Evolutionary conservation across 2,888 invertebrate species (phyloP), one percentile per base, ranked within the genome.

Genomic region (Synanthedon tipuliformis): DNA sequence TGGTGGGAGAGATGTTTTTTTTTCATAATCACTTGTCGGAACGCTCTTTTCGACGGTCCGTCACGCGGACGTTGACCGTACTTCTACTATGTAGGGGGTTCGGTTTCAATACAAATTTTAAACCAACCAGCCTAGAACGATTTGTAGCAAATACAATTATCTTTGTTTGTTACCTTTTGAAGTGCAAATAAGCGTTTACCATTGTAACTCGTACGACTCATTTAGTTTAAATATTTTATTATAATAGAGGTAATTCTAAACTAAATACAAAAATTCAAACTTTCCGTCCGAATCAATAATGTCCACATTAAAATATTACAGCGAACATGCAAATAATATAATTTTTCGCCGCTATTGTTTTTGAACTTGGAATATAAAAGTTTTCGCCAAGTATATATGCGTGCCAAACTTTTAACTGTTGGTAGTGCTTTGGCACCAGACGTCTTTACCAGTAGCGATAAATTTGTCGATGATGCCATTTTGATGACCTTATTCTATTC

Each of bases 21-120:
- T 81, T 77, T 74, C 65, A 64, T 74, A 72, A 74, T 73, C 73
- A 76, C 74, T 79, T 78, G 78, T 78, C 75, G 73, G 78, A 81
- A 78, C 78, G 70, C 69, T 74, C 65, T 72, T 74, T 72, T 73
- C 71, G 70, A 62, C 75, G 64, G 74, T 69, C 75, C 73, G 74
- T 71, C 76, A 69, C 54, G 65, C 57, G 86, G 81, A 74, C 87
- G 64, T 83, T 85, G 86, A 87, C 86, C 85, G 78, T 78, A 71
- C 63, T 63, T 71, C 66, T 68, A 72, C 73, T 83, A 78, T 79
- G 81, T 73, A 69, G 73, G 75, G 72, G 76, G 71, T 73, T 76
- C 66, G 11, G 45, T 45, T 45, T 45, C 45, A 45, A 45, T 45
- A 15, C 45, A 13, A 15, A n/a, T 45, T 45, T 45, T 45, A 34